phyloP scores from a whole-genome alignment of 2,797 vertebrate species.

The Pangasius larnaudii region DNA sequence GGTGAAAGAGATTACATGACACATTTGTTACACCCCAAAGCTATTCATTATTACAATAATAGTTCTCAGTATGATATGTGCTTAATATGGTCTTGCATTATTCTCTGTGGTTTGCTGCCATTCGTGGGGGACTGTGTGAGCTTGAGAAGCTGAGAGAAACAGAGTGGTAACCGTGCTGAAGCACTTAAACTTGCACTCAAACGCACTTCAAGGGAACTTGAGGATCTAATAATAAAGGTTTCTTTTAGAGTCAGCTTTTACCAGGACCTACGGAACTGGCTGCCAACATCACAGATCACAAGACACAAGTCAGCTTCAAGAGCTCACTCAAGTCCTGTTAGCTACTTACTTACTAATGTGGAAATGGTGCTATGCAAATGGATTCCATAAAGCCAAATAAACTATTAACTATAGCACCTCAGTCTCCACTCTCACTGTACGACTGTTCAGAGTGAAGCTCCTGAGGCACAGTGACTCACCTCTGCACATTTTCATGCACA shows the following conservation, averaged over 20 bases:
- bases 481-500: constrained; percentile 50
- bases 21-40: not conserved
- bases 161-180: constrained; percentile 5
- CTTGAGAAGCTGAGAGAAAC: constrained; percentile 23
- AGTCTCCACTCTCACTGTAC: constrained; percentile 39
- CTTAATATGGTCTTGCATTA: not conserved
- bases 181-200: constrained; percentile 15
- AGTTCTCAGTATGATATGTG: constrained; percentile 8
- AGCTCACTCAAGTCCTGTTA: constrained; percentile 15
- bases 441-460: constrained; percentile 36
- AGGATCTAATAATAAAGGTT: constrained; percentile 35
- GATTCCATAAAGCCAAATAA: constrained; percentile 64
- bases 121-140: not conserved
- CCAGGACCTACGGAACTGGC: not conserved
- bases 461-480: constrained; percentile 43
- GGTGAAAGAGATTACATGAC: not conserved
- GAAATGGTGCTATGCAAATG: constrained; percentile 46
- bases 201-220: constrained; percentile 21
- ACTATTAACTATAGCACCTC: constrained; percentile 57
- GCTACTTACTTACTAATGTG: constrained; percentile 20
- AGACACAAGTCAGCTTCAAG: constrained; percentile 11
- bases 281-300: not conserved
- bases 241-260: constrained; percentile 16
- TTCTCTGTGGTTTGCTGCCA: constrained; percentile 2
- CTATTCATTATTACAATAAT: constrained; percentile 9